These are phyloP conservation scores for Sepioteuthis lessoniana DNA, from an alignment of 2,888 invertebrate species.

Conservation along the genomic window DNA sequence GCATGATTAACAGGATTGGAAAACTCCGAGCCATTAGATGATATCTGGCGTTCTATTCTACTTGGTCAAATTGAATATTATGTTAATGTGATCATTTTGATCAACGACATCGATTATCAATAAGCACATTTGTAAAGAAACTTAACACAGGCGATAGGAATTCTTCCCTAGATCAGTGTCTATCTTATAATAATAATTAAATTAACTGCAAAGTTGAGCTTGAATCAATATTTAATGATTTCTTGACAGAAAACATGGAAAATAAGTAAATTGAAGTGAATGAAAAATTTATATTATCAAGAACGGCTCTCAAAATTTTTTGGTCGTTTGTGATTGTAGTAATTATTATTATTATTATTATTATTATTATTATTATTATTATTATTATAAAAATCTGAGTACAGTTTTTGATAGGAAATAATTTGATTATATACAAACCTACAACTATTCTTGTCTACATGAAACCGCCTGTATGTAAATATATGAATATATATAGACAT, in stretches of 20 bases:
- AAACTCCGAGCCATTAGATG: too few species aligned
- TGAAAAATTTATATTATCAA: background rate
- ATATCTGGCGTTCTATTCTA: too few species aligned
- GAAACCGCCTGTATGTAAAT: background rate
- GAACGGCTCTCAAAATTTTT: background rate
- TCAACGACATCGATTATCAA: background rate
- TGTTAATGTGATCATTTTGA: background rate
- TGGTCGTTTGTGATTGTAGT: background rate
- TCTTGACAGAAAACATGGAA: background rate
- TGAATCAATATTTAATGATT: constrained; percentile 9
- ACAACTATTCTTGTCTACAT: background rate
- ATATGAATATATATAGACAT: background rate
- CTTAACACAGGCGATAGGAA: background rate
- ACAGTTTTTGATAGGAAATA: background rate
- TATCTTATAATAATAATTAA: background rate
- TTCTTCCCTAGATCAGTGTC: background rate
- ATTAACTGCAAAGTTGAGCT: background rate
- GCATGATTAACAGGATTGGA: too few species aligned
- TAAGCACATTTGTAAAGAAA: background rate
- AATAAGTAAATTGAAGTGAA: background rate
- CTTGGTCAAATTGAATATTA: background rate
- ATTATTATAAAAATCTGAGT: background rate
- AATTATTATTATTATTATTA: background rate
- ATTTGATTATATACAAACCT: background rate
- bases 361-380: too few species aligned